Evolutionary conservation across 2,888 invertebrate species (phyloP), one percentile per base, ranked within the genome.

Genomic region (Listrodromus nycthemerus): DNA sequence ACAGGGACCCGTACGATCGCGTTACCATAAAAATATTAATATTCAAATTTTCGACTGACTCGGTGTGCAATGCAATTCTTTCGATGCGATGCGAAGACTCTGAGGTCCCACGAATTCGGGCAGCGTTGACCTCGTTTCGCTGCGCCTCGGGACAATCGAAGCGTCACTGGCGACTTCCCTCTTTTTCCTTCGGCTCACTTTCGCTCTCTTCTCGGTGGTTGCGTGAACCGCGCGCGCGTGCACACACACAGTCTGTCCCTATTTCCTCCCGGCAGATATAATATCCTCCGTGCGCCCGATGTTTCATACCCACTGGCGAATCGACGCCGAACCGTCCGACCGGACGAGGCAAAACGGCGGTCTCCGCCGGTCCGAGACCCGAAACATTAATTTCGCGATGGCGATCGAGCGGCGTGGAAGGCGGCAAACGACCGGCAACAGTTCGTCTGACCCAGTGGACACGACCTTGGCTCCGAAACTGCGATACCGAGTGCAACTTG

Each of bases 401-500:
- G 37, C 65, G 45, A 24, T 24, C 75, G 65, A 24, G 41, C 58
- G 58, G 70, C 37, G 61, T 66, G 33, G 61, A 37, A 71, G 75
- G 55, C 58, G 61, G 70, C 24, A 61, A 70, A 16, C 78, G 83
- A 79, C 76, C 85, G 73, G 83, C 86, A 85, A 71, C 79, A 86
- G 85, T 86, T 86, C 87, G 86, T 83, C 88, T 91, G 91, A 91
- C 91, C 91, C 90, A 91, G 89, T 91, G 88, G 86, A 88, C 89
- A 84, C 89, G 89, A 90, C 90, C 90, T 90, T 90, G 87, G 85
- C 87, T 86, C 82, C 86, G 86, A 86, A 85, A 85, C 86, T 74
- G 82, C 73, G 80, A 82, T 80, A 84, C 78, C 76, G 61, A 74
- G 80, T 52, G 76, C 63, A 66, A 48, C 33, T 41, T 75, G 78